Conservation (phyloP, 2,113 vertebrate species). For the Grallaria varia region DNA sequence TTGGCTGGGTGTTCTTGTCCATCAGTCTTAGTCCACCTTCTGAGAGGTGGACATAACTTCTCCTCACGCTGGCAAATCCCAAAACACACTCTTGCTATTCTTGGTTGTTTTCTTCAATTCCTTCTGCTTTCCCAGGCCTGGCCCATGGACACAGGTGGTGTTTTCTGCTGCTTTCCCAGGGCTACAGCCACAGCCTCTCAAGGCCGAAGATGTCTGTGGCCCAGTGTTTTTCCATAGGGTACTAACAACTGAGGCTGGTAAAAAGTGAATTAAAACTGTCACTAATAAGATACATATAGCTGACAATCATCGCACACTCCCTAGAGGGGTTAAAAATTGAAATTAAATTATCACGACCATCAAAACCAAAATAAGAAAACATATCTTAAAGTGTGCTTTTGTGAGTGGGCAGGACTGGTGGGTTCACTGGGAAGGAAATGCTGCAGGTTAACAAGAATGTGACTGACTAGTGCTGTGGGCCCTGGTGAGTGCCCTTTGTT, state of each 20-base stretch:
- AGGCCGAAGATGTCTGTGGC: too few relatives aligned
- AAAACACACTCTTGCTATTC: too few relatives aligned
- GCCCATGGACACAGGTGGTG: too few relatives aligned
- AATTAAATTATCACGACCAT: background rate
- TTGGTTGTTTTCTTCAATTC: too few relatives aligned
- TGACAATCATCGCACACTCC: background rate
- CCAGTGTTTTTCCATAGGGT: too few relatives aligned
- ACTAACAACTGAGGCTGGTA: background rate
- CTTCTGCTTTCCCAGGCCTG: too few relatives aligned
- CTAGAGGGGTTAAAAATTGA: background rate
- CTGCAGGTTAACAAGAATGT: background rate
- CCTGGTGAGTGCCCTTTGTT: background rate
- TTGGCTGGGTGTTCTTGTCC: too few relatives aligned
- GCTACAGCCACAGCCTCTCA: too few relatives aligned
- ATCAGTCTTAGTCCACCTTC: too few relatives aligned
- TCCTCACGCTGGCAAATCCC: too few relatives aligned
- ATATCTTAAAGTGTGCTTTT: background rate
- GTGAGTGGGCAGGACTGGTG: background rate
- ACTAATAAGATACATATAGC: accelerated
- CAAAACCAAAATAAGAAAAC: background rate
- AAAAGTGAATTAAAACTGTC: background rate
- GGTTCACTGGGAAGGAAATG: background rate
- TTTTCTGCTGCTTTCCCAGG: too few relatives aligned
- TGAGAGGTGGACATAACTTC: too few relatives aligned
- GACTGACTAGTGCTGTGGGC: background rate